A percentile compares a stretch with the other conserved stretches of the same genome.
phyloP scores from a whole-genome alignment of 1,140 invertebrate genomes.

The Euglossa dilemma region DNA sequence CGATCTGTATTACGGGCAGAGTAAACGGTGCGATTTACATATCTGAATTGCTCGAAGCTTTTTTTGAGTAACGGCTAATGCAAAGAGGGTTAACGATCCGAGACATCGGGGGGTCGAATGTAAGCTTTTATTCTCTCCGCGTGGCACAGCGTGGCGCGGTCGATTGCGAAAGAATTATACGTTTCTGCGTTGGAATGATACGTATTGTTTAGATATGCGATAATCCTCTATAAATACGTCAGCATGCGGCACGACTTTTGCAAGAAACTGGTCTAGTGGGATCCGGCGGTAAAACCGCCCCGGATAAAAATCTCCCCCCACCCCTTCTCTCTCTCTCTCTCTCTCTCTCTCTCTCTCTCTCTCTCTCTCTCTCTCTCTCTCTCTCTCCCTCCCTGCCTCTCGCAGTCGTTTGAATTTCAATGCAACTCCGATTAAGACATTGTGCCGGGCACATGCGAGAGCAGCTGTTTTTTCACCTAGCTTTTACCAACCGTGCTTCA shows the following conservation, averaged over 20 bases:
- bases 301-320: slow-evolving; percentile 32
- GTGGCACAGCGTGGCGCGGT: background rate
- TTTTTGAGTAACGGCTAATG: background rate
- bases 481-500: background rate
- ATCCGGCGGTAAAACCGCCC: background rate
- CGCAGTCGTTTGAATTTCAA: slow-evolving; percentile 31
- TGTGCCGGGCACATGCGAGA: slow-evolving; percentile 15
- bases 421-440: slow-evolving; percentile 38
- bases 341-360: background rate
- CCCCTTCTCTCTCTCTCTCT: background rate
- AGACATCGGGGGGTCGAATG: background rate
- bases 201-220: slow-evolving; percentile 48
- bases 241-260: slow-evolving; percentile 1
- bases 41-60: slow-evolving; percentile 13
- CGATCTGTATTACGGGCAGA: background rate
- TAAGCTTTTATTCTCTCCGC: slow-evolving; percentile 2
- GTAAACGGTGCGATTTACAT: slow-evolving; percentile 26
- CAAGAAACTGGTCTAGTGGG: slow-evolving; percentile 29
- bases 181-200: slow-evolving; percentile 4
- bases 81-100: slow-evolving; percentile 33
- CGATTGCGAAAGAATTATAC: slow-evolving; percentile 37
- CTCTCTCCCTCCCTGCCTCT: background rate
- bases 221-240: slow-evolving; percentile 40
- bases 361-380: background rate
- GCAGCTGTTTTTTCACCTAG: slow-evolving; percentile 17